Conservation (phyloP, 23 tunicate genomes). For the Diplosoma virens region DNA sequence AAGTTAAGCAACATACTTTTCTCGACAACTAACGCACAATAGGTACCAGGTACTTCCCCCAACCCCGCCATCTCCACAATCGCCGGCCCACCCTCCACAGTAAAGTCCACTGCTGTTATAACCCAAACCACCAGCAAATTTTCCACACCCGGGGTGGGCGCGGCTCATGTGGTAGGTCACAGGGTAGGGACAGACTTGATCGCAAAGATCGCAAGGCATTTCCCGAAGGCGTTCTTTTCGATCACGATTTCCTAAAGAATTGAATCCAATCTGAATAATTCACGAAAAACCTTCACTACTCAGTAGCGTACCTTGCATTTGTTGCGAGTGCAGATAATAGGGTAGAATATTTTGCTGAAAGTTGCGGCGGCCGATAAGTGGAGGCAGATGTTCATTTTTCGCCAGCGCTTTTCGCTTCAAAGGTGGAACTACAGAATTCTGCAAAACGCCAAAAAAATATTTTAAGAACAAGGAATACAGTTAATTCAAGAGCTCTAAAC, state of each 20-base stretch:
- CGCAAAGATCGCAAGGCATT: conserved; percentile 57
- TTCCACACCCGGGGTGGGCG: conserved; percentile 75
- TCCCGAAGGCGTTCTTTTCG: conserved; percentile 45
- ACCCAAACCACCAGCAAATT: conserved; percentile 56
- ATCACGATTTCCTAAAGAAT: conserved; percentile 1
- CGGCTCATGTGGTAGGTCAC: conserved; percentile 79
- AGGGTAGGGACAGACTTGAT: conserved; percentile 49
- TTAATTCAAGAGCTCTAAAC: too few species aligned
- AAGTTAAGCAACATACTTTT: conserved; percentile 17
- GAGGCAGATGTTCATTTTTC: conserved; percentile 17
- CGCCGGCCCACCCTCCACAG: conserved; percentile 78
- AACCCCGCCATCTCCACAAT: conserved; percentile 66
- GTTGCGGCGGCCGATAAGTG: conserved; percentile 9
- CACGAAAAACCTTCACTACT: too few species aligned
- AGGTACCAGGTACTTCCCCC: conserved; percentile 83
- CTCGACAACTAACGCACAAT: conserved; percentile 51
- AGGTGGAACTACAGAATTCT: conserved; percentile 12
- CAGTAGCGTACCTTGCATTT: conserved; percentile 3
- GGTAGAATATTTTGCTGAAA: conserved; percentile 6
- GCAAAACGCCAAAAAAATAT: too few species aligned
- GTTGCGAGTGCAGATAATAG: conserved; percentile 8
- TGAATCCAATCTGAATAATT: background rate
- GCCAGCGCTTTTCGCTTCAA: conserved; percentile 32
- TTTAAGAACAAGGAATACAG: too few species aligned
- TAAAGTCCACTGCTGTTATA: conserved; percentile 80